Conservation (phyloP, 1,140 invertebrate species). For the Drosophila dunni region DNA sequence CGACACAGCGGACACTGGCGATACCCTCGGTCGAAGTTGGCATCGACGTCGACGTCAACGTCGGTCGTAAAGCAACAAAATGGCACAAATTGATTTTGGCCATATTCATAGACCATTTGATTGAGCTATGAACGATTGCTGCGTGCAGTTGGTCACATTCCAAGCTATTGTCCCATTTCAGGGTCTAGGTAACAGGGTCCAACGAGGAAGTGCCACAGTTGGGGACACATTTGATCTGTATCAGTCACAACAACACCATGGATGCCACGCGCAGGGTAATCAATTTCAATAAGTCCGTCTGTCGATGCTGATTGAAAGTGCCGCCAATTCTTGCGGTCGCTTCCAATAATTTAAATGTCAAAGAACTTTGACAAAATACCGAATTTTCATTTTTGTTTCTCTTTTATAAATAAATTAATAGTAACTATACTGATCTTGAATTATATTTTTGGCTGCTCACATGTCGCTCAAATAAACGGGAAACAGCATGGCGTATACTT, state of each 20-base stretch:
- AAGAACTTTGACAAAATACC: conserved; percentile 47
- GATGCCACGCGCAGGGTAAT: conserved; percentile 40
- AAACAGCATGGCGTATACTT: conserved; percentile 31
- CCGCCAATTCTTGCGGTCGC: conserved; percentile 43
- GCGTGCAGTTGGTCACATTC: conserved; percentile 60
- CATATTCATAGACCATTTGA: conserved; percentile 53
- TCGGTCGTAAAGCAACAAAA: conserved; percentile 65
- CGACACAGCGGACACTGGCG: neutral
- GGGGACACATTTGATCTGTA: conserved; percentile 21
- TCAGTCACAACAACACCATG: conserved; percentile 13
- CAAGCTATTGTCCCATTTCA: conserved; percentile 14
- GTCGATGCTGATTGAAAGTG: conserved; percentile 66
- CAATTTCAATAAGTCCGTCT: conserved; percentile 61
- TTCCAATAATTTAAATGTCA: conserved; percentile 49
- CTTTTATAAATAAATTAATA: conserved; percentile 56
- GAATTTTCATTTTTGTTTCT: too few species aligned
- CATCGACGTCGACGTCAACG: conserved; percentile 4
- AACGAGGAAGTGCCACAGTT: conserved; percentile 37
- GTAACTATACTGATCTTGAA: neutral
- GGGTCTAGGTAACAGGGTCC: conserved; percentile 28
- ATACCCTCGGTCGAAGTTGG: too few species aligned
- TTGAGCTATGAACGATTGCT: conserved; percentile 37
- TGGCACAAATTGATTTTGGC: conserved; percentile 78
- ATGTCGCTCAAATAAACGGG: conserved; percentile 37
- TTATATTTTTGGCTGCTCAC: conserved; percentile 11